Evolutionary conservation across 2,113 vertebrate genomes (phyloP).

Genomic region (Colistium nudipinnis): DNA sequence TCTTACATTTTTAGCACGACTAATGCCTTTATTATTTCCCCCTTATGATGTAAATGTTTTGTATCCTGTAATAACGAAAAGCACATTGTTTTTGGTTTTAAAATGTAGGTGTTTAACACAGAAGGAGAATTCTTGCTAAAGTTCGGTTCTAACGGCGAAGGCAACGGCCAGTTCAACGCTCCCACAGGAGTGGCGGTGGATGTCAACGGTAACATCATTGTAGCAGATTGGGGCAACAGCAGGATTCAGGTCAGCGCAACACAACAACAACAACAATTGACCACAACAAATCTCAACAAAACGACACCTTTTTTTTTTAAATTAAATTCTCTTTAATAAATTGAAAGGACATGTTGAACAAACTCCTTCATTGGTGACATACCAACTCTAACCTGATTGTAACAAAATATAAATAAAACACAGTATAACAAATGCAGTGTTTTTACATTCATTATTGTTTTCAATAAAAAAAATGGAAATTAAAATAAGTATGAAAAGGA

Average conservation of each 20-base stretch:
- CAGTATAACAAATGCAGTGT: no score
- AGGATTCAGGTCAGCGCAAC: slow-evolving; percentile 89
- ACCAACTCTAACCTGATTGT: no score
- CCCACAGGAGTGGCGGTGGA: slow-evolving; percentile 98
- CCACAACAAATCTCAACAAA: not conserved
- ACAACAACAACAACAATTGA: not conserved
- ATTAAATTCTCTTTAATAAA: no score
- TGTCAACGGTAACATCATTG: slow-evolving; percentile 95
- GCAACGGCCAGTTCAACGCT: slow-evolving; percentile 97
- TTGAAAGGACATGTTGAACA: no score
- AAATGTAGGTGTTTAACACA: slow-evolving; percentile 93
- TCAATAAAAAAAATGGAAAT: no score
- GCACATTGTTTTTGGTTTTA: not conserved
- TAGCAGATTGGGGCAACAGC: slow-evolving; percentile 99
- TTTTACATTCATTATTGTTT: no score
- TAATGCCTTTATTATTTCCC: not conserved
- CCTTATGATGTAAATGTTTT: not conserved
- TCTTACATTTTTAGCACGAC: not conserved
- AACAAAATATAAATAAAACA: no score
- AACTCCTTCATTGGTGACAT: no score
- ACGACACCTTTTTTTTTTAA: no score
- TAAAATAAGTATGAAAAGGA: no score
- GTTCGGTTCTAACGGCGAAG: slow-evolving; percentile 98
- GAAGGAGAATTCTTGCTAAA: slow-evolving; percentile 97
- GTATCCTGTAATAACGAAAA: not conserved